Evolutionary conservation across 2,797 vertebrate genomes (phyloP).

Genomic region (Gymnodraco acuticeps): DNA sequence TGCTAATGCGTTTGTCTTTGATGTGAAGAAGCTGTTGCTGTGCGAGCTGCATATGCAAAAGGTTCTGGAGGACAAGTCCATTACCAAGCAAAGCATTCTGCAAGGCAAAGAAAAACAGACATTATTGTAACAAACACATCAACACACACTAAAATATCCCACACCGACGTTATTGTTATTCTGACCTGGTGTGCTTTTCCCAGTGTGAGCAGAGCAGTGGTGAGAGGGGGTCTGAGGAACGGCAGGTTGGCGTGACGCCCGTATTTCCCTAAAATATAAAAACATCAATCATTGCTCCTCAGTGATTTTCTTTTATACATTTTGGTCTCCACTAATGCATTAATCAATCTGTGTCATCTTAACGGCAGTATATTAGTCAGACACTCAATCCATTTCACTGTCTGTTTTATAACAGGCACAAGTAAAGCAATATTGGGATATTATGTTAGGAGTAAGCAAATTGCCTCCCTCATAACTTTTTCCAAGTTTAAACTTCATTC

Average conservation of each 20-base stretch:
- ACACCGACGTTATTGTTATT: not conserved
- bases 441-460: conserved; percentile 28
- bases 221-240: conserved; percentile 88
- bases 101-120: conserved; percentile 9
- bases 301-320: conserved; percentile 4
- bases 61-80: conserved; percentile 91
- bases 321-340: conserved; percentile 25
- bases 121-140: conserved; percentile 5
- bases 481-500: conserved; percentile 20
- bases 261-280: conserved; percentile 80
- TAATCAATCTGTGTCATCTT: conserved; percentile 42
- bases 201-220: conserved; percentile 90
- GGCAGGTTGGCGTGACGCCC: conserved; percentile 82
- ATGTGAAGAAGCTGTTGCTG: conserved; percentile 94
- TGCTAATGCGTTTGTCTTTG: conserved; percentile 91
- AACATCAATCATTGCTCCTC: conserved; percentile 18
- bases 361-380: conserved; percentile 29
- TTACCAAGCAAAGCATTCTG: conserved; percentile 88
- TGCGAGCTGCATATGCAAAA: conserved; percentile 90
- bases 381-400: conserved; percentile 39
- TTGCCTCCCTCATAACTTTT: conserved; percentile 11
- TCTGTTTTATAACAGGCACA: conserved; percentile 27
- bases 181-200: conserved; percentile 95
- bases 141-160: not conserved
- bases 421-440: conserved; percentile 11